Evolutionary conservation across 2,888 invertebrate genomes (phyloP), one percentile per base, ranked within the genome.

Genomic region (Erpobdella octoculata): DNA sequence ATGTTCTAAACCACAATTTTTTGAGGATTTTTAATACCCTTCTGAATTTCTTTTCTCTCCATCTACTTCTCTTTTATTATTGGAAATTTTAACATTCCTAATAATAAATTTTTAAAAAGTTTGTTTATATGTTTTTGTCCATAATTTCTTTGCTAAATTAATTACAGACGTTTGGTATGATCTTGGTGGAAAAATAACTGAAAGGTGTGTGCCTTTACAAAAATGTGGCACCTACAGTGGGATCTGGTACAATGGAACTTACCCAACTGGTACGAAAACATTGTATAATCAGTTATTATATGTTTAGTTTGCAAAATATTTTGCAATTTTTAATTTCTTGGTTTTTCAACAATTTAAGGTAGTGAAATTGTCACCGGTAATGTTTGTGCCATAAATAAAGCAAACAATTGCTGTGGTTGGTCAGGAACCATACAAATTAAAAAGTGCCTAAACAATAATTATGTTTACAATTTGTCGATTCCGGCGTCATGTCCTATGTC

Each of bases 221-320:
- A 53, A 28, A 9, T 53, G 53, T 53, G 4, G 21, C 6, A 53
- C 53, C 1, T 53, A 25, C 28, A 28, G 21, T 53, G 53, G 53
- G 4, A 53, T 53, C 28, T 53, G 53, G 53, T 53, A 53, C 53
- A 28, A 53, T 12, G 53, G 53, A 53, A 6, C 21, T 1, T 53
- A 53, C 28, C 53, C 53, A 53, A 12, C 53, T 25, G 53, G 53
- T 53, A 53, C n/a, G n/a, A n/a, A n/a, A n/a, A n/a, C n/a, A n/a
- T n/a, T n/a, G n/a, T n/a, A n/a, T n/a, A n/a, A n/a, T n/a, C n/a
- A n/a, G n/a, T n/a, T n/a, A n/a, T n/a, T n/a, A n/a, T n/a, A n/a
- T n/a, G n/a, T n/a, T n/a, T n/a, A n/a, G n/a, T n/a, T n/a, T n/a
- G n/a, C n/a, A n/a, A n/a, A n/a, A n/a, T n/a, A n/a, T n/a, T n/a